These are phyloP conservation scores for Pristionchus arcanus DNA, from an alignment of 2,888 invertebrate genomes.

Conservation along the genomic window DNA sequence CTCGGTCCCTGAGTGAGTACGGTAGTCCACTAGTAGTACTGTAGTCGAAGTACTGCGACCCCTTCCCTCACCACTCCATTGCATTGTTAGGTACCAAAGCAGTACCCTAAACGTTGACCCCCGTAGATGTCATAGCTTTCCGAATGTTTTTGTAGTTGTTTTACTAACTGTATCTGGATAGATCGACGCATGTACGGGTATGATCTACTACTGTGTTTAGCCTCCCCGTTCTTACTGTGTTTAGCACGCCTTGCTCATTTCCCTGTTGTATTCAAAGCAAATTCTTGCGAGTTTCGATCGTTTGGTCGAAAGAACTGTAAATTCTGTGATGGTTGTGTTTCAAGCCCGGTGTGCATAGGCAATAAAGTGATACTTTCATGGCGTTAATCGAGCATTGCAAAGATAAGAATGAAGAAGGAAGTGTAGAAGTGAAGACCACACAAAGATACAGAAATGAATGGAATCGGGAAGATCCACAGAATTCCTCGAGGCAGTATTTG, in stretches of 20 bases:
- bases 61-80: background rate
- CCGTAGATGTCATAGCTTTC: constrained; percentile 31
- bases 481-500: constrained; percentile 16
- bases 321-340: constrained; percentile 49
- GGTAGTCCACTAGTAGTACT: background rate
- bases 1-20: constrained; percentile 72
- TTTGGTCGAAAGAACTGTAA: constrained; percentile 17
- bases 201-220: constrained; percentile 15
- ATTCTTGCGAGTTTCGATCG: constrained; percentile 45
- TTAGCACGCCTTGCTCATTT: constrained; percentile 36
- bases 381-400: background rate
- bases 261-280: constrained; percentile 12
- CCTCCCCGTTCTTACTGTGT: constrained; percentile 22
- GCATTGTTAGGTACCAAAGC: constrained; percentile 30
- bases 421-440: background rate
- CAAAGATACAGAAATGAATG: constrained; percentile 4
- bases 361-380: background rate
- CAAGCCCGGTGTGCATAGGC: constrained; percentile 46
- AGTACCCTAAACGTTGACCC: constrained; percentile 19
- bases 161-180: constrained; percentile 20
- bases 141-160: background rate
- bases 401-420: constrained; percentile 6
- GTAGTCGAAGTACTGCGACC: background rate
- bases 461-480: background rate
- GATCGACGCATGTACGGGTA: constrained; percentile 36